These are phyloP conservation scores for Rhagoletis pomonella DNA, from an alignment of 1,140 invertebrate species.

Conservation along the genomic window DNA sequence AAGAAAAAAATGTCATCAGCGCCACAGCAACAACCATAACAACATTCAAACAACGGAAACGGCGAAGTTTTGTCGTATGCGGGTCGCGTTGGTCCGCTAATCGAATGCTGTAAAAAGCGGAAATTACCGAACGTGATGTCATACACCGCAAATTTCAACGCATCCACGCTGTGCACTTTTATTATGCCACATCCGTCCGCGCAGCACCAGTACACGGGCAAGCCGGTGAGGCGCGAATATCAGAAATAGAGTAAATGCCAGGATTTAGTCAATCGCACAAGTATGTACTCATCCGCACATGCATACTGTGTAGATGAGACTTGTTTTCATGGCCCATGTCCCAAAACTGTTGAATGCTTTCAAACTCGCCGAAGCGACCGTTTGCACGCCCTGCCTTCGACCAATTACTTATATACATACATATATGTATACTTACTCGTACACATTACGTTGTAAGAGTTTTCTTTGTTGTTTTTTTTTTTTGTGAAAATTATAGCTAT, in stretches of 20 bases:
- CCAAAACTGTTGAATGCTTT: neutral
- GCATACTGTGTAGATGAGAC: neutral
- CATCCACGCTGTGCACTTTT: neutral
- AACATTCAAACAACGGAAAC: neutral
- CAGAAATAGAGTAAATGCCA: neutral
- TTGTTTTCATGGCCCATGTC: neutral
- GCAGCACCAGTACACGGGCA: neutral
- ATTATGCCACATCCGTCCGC: neutral
- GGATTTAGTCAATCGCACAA: neutral
- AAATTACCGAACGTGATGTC: conserved; percentile 52
- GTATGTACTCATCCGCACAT: too few species aligned
- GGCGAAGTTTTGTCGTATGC: neutral
- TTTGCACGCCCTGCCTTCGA: neutral
- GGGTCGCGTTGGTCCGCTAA: neutral
- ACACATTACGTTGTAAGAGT: too few species aligned
- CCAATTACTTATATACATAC: neutral
- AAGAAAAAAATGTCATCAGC: neutral
- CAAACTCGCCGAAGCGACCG: neutral
- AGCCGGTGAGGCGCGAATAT: neutral
- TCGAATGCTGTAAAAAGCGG: conserved; percentile 22
- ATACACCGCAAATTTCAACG: conserved; percentile 14
- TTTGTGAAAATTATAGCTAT: neutral
- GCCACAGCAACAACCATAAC: neutral
- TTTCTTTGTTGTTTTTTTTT: neutral
- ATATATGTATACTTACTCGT: too few species aligned